phyloP scores from a whole-genome alignment of 2,888 invertebrate genomes.

The Leucoma salicis region DNA sequence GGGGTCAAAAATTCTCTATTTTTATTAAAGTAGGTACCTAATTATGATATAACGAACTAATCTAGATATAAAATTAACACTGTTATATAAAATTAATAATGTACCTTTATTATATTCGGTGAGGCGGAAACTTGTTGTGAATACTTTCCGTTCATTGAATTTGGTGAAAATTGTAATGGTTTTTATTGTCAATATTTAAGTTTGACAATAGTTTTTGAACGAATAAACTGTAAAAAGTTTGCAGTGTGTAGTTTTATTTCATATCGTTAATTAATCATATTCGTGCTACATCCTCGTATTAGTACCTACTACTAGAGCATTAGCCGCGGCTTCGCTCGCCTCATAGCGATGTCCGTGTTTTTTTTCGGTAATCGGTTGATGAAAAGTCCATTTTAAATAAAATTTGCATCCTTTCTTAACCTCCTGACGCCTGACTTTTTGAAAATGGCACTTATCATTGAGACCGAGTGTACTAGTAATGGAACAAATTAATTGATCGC shows the following conservation, averaged over 20 bases:
- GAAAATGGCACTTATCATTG: too few relatives aligned
- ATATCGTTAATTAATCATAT: too few relatives aligned
- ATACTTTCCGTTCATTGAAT: slow-evolving; percentile 42
- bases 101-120: slow-evolving; percentile 43
- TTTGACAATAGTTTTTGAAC: slow-evolving; percentile 66
- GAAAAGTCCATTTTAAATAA: too few relatives aligned
- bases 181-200: slow-evolving; percentile 65
- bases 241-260: slow-evolving; percentile 41
- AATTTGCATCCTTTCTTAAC: too few relatives aligned
- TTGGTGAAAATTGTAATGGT: slow-evolving; percentile 41
- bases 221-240: slow-evolving; percentile 64
- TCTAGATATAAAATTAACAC: slow-evolving; percentile 45
- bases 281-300: too few relatives aligned
- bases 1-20: slow-evolving; percentile 52
- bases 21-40: slow-evolving; percentile 42
- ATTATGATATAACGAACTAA: slow-evolving; percentile 46
- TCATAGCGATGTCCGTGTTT: too few relatives aligned
- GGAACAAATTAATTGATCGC: too few relatives aligned
- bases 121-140: slow-evolving; percentile 29
- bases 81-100: slow-evolving; percentile 51
- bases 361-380: too few relatives aligned
- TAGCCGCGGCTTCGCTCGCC: too few relatives aligned
- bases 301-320: too few relatives aligned
- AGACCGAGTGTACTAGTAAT: too few relatives aligned
- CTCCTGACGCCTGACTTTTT: too few relatives aligned